A percentile compares a stretch with the other conserved stretches of the same genome.
These are phyloP conservation scores for Microcaecilia unicolor DNA, from an alignment of 2,797 vertebrate species.

Conservation along the genomic window DNA sequence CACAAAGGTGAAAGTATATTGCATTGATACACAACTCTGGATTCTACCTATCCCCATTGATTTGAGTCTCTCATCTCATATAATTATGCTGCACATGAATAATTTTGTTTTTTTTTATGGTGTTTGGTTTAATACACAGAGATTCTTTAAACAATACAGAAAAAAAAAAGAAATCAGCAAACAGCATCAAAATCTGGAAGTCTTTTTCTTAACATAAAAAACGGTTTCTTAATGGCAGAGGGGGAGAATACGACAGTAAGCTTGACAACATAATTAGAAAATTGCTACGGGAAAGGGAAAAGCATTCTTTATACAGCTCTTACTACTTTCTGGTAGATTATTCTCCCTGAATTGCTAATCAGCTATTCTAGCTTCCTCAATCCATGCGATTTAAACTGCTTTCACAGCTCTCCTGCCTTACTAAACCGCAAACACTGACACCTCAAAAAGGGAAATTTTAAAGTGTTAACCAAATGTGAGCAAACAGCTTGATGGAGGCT, in stretches of 20 bases:
- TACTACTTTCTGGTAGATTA: slow-evolving; percentile 60
- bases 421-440: slow-evolving; percentile 58
- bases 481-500: slow-evolving; percentile 55
- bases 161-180: slow-evolving; percentile 46
- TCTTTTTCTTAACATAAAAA: slow-evolving; percentile 61
- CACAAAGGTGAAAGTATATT: background rate
- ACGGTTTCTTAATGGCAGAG: slow-evolving; percentile 54
- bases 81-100: slow-evolving; percentile 34
- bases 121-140: slow-evolving; percentile 54
- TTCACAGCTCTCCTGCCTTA: slow-evolving; percentile 43
- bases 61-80: slow-evolving; percentile 1
- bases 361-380: slow-evolving; percentile 55
- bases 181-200: slow-evolving; percentile 57
- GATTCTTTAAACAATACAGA: slow-evolving; percentile 56
- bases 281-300: slow-evolving; percentile 57
- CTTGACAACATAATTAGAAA: slow-evolving; percentile 73
- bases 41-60: background rate
- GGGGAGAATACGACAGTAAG: slow-evolving; percentile 51
- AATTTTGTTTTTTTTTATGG: slow-evolving; percentile 51
- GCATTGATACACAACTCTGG: background rate
- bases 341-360: slow-evolving; percentile 67
- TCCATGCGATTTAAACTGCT: slow-evolving; percentile 44
- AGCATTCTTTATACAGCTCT: slow-evolving; percentile 55
- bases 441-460: slow-evolving; percentile 59
- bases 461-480: slow-evolving; percentile 61